A percentile compares a stretch with the other conserved stretches of the same genome.
These are phyloP conservation scores for Cavia aperea DNA, from an alignment of 2,113 vertebrate genomes.

Conservation along the genomic window DNA sequence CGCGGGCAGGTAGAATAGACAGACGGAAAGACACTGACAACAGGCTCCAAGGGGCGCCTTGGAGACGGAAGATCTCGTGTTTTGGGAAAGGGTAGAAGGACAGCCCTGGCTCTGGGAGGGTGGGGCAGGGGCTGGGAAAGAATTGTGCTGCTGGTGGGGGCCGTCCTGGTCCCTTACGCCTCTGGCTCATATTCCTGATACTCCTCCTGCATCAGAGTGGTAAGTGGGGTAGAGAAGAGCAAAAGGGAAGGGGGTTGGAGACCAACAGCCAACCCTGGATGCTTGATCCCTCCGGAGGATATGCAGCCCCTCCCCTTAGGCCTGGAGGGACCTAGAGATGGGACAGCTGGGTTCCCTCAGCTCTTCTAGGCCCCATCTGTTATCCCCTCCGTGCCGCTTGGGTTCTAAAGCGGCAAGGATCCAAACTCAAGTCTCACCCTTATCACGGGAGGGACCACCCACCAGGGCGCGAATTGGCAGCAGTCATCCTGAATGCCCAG, in stretches of 20 bases:
- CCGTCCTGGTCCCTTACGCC: slow-evolving; percentile 86
- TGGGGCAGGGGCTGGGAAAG: slow-evolving; percentile 50
- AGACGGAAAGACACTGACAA: slow-evolving; percentile 76
- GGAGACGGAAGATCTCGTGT: slow-evolving; percentile 81
- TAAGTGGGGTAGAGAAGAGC: slow-evolving; percentile 51
- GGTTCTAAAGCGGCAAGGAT: background rate
- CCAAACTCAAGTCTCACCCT: background rate
- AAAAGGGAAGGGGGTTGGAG: slow-evolving; percentile 33
- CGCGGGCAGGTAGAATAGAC: slow-evolving; percentile 51
- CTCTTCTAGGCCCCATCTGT: background rate
- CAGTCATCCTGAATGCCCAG: background rate
- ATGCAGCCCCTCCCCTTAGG: background rate
- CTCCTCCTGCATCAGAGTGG: slow-evolving; percentile 80
- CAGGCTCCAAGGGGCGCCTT: slow-evolving; percentile 70
- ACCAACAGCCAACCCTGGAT: background rate
- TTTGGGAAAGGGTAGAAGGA: slow-evolving; percentile 59
- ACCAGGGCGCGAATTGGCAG: background rate
- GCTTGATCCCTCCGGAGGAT: background rate
- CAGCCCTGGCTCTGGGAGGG: slow-evolving; percentile 60
- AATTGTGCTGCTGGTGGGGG: slow-evolving; percentile 96
- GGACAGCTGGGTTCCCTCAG: background rate
- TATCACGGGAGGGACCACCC: background rate
- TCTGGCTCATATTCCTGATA: slow-evolving; percentile 98
- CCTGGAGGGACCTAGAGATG: background rate
- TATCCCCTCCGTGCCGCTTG: background rate